Evolutionary conservation across 2,113 vertebrate species (phyloP).

Genomic region (Lasiurus borealis): DNA sequence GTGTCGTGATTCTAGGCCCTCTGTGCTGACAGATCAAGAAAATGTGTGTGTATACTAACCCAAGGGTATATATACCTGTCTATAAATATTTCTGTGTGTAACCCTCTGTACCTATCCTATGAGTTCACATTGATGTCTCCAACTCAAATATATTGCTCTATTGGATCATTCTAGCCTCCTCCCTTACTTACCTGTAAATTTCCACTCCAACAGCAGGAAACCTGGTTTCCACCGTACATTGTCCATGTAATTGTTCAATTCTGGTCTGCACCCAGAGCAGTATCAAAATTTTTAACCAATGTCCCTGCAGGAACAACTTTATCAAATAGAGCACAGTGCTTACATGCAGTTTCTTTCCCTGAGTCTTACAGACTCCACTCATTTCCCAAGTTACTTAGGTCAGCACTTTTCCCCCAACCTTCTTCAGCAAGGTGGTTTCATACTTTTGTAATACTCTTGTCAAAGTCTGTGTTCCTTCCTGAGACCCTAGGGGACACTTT

Average conservation of each 20-base stretch:
- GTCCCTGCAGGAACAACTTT: neutral
- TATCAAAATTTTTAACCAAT: neutral
- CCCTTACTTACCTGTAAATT: neutral
- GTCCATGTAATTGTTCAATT: neutral
- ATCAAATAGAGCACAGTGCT: neutral
- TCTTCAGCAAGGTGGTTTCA: neutral
- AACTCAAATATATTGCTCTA: neutral
- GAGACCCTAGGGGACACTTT: conserved; percentile 48
- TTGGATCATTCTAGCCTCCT: neutral
- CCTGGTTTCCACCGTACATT: neutral
- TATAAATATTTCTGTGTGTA: neutral
- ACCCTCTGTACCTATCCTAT: neutral
- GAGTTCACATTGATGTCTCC: conserved; percentile 28
- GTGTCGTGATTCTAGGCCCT: neutral
- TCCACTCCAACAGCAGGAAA: conserved; percentile 14
- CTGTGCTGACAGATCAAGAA: conserved; percentile 3
- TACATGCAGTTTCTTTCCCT: neutral
- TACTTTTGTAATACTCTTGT: neutral
- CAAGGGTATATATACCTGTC: neutral
- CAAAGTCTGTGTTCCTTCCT: conserved; percentile 35
- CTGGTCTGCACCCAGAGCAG: neutral
- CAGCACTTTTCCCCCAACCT: neutral
- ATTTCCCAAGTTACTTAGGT: neutral
- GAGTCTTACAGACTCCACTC: neutral
- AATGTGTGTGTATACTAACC: neutral